Evolutionary conservation across 2,797 vertebrate genomes (phyloP), one percentile per base, ranked within the genome.

Genomic region (Dromococcyx pavoninus): DNA sequence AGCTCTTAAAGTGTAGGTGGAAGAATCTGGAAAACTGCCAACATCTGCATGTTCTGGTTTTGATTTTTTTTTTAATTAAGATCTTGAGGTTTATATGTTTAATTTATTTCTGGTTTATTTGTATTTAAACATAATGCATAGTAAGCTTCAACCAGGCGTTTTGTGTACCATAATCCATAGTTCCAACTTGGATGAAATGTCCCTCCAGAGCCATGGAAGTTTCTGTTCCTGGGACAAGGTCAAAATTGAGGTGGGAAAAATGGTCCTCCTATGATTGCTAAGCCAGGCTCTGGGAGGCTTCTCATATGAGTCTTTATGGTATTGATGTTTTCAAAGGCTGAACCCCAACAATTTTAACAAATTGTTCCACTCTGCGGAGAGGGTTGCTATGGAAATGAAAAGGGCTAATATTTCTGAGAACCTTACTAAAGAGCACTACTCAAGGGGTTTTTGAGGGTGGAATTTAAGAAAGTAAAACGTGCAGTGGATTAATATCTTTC

Each of bases 311-410:
- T 37, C 60, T 78, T 66, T 67, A 48, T 33, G 43, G 44, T 70
- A 69, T n/a, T 44, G 25, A 66, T 70, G 35, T 77, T 94, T 93
- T 76, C 71, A 81, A 84, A 91, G 77, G 27, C 70, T 79, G 79
- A 94, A 86, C 88, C 7, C n/a, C 76, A 86, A 90, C 62, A 92
- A 74, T 86, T 94, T 88, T 72, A 80, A 88, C 62, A 86, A 89
- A 81, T 53, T 79, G 66, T 86, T 95, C 70, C 60, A 66, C 70
- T 91, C 70, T 50, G 51, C 3, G 2, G 46, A 72, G 37, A 76
- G 70, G 51, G 94, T 95, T 95, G 94, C 95, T 95, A 96, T 95
- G 93, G 95, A 95, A 95, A 96, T 94, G 79, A 86, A 67, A 50
- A 81, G 22, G 73, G 74, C 83, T 93, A 57, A 80, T 56, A 17